phyloP scores from a whole-genome alignment of 2,888 invertebrate genomes.

The Argyresthia goedartella region DNA sequence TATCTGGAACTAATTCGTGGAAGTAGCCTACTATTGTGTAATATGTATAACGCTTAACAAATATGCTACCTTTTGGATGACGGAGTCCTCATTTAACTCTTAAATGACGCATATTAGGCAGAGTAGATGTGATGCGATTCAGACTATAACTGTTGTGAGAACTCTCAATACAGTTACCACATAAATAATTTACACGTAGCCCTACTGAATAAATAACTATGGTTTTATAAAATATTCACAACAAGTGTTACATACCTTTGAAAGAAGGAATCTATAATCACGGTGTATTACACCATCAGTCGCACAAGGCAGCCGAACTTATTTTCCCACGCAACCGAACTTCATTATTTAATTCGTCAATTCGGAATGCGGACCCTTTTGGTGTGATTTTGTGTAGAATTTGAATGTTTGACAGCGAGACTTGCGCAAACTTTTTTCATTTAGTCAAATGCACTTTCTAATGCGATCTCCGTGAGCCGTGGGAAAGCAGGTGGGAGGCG shows the following conservation, averaged over 20 bases:
- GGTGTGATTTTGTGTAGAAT: constrained; percentile 34
- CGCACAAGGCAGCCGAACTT: constrained; percentile 14
- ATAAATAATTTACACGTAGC: too few species aligned
- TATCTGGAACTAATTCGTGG: background rate
- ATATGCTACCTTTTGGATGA: background rate
- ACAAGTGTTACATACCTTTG: background rate
- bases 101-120: too few species aligned
- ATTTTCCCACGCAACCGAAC: constrained; percentile 16
- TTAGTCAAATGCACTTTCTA: constrained; percentile 49
- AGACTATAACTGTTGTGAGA: too few species aligned
- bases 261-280: constrained; percentile 1
- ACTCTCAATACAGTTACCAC: too few species aligned
- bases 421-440: constrained; percentile 55
- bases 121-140: too few species aligned
- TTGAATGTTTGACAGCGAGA: constrained; percentile 56
- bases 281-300: constrained; percentile 17
- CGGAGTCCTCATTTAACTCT: too few species aligned
- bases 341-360: constrained; percentile 34
- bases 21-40: background rate
- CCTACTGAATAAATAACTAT: too few species aligned
- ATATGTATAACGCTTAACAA: background rate
- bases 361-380: constrained; percentile 34
- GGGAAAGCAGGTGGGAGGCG: constrained; percentile 70
- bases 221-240: too few species aligned
- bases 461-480: constrained; percentile 28